Base-by-base conservation (phyloP, 2,113 vertebrate species). In the Lagopus muta region DNA sequence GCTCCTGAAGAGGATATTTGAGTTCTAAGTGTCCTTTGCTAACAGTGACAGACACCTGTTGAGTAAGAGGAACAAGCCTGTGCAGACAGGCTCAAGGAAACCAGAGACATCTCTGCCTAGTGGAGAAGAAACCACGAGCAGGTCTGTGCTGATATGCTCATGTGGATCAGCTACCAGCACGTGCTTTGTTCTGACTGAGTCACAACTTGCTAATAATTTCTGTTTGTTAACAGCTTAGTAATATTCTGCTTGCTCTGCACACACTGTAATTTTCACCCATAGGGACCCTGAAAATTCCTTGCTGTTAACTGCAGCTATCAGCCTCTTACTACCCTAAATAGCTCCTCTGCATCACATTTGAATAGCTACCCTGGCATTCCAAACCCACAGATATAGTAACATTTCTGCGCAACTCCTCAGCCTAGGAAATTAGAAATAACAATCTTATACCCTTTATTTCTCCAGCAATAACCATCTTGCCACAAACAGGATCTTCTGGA, bases 311-410 rank as follows among this genome's bases (percentile, higher is more conserved):
- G 57, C 91, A 73, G 93, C 71, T 86, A 40, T 92, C 90, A 66
- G 75, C 82, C 67, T 70, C 55, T 88, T 50, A 34, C 22, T 27
- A 64, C 93, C 67, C 57, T 5, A 91, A 96, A 95, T 95, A 95
- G 88, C 78, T 91, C 73, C 84, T 3, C 0, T 74, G 82, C 8
- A 2, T 89, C 91, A 90, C 52, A 22, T 85, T 13, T 38, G 70
- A 89, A 76, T 7, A 0, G 70, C 75, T 85, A 47, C 54, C 28
- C 40, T 91, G 93, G 70, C 86, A 88, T 82, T 92, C 75, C 55
- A 70, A 92, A 81, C 70, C 81, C 84, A 72, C 66, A 71, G 77
- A 90, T 80, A 77, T 22, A 71, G 42, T 54, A 61, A 20, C 66
- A 32, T 65, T 93, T 82, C 85, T 54, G 8, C n/a, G 19, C 11